phyloP scores from a whole-genome alignment of 2,113 vertebrate species.

The Erythrolamprus reginae region DNA sequence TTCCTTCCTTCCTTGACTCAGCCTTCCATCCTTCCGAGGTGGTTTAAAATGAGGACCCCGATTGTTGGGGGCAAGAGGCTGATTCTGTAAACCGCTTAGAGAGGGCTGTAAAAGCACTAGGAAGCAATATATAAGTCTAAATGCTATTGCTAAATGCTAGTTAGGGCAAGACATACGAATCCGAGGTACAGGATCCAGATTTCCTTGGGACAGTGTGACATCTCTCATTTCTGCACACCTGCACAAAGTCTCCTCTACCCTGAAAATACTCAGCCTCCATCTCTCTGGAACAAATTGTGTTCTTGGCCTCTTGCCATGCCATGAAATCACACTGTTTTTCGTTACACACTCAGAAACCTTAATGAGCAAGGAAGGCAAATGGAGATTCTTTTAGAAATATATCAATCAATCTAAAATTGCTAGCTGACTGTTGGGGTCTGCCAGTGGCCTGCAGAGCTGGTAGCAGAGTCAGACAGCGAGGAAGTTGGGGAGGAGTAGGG shows the following conservation, averaged over 20 bases:
- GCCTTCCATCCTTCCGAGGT: too few species aligned
- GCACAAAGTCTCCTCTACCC: constrained; percentile 39
- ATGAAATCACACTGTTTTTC: constrained; percentile 55
- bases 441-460: too few species aligned
- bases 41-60: too few species aligned
- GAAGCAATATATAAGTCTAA: too few species aligned
- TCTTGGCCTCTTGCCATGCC: constrained; percentile 57
- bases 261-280: constrained; percentile 57
- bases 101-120: too few species aligned
- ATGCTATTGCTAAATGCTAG: too few species aligned
- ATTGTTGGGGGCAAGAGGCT: too few species aligned
- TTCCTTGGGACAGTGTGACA: background rate
- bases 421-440: background rate
- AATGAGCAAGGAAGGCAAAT: constrained; percentile 65
- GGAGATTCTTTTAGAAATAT: constrained; percentile 61
- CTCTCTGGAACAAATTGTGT: constrained; percentile 64
- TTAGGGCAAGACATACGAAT: background rate
- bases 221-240: constrained; percentile 44
- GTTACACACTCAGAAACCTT: constrained; percentile 55
- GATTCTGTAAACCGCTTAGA: too few species aligned
- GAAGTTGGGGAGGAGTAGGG: too few species aligned
- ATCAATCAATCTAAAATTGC: constrained; percentile 48
- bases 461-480: too few species aligned
- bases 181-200: background rate
- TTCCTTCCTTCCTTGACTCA: too few species aligned